Conservation (phyloP, 2,113 vertebrate genomes). For the Verasper variegatus region DNA sequence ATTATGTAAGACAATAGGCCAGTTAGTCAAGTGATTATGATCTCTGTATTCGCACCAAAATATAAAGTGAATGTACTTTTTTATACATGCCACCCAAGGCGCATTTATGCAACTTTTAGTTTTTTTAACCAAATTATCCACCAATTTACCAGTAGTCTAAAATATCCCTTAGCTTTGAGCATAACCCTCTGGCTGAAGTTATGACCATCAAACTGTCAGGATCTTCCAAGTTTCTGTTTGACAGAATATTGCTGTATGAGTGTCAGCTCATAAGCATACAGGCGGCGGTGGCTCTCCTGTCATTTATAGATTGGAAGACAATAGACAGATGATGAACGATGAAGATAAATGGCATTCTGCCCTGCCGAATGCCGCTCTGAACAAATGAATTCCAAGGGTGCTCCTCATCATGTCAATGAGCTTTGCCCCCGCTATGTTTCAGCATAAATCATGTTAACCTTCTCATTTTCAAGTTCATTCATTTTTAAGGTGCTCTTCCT, state of each 20-base stretch:
- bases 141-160: conserved; percentile 5
- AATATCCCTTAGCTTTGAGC: conserved; percentile 5
- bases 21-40: too few relatives aligned
- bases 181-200: background rate
- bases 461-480: conserved; percentile 81
- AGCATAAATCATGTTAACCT: conserved; percentile 80
- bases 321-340: conserved; percentile 71
- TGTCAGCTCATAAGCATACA: conserved; percentile 47
- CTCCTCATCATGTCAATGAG: conserved; percentile 76
- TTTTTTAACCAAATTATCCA: background rate
- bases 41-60: too few relatives aligned
- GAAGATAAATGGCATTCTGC: conserved; percentile 68
- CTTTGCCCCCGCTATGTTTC: conserved; percentile 54
- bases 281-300: conserved; percentile 40
- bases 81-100: too few relatives aligned
- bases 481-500: conserved; percentile 75
- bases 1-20: too few relatives aligned
- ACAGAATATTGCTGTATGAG: conserved; percentile 30
- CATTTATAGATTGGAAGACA: conserved; percentile 62
- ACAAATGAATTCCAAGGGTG: conserved; percentile 74
- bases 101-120: too few relatives aligned
- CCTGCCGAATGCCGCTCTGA: conserved; percentile 46
- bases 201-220: conserved; percentile 1
- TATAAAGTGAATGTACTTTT: too few relatives aligned
- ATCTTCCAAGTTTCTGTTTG: conserved; percentile 20